These are phyloP conservation scores for Agrotis clavis DNA, from an alignment of 2,888 invertebrate species.

Conservation along the genomic window DNA sequence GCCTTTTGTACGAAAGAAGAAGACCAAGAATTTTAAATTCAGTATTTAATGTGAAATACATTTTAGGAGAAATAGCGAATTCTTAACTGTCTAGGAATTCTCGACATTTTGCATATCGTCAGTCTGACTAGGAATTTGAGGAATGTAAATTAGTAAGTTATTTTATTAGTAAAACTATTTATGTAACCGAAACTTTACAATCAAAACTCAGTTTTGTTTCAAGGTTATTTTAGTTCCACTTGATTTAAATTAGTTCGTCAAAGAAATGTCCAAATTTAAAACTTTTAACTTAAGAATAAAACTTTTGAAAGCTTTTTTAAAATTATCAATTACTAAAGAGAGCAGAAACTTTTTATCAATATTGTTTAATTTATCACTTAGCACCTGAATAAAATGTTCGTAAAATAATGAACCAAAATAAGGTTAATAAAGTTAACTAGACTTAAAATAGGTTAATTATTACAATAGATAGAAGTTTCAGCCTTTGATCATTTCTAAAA, in stretches of 20 bases:
- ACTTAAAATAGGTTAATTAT: neutral
- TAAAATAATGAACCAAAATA: neutral
- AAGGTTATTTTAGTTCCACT: conserved; percentile 6
- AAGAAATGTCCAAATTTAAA: neutral
- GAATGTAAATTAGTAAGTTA: conserved; percentile 13
- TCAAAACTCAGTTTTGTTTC: conserved; percentile 1
- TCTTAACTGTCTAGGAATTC: conserved; percentile 1
- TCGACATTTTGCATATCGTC: neutral
- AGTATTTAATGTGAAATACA: neutral
- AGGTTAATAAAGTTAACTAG: neutral
- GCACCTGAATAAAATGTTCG: neutral
- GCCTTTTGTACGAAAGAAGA: no score
- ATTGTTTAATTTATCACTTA: neutral
- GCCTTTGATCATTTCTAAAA: neutral
- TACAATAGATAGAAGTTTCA: neutral
- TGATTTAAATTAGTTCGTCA: conserved; percentile 1
- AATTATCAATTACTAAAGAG: neutral
- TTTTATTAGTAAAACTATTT: conserved; percentile 5
- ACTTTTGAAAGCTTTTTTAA: conserved; percentile 3
- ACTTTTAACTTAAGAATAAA: neutral
- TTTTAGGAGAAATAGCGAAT: conserved; percentile 1
- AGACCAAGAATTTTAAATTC: neutral
- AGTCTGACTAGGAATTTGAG: neutral
- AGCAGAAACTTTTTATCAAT: no score
- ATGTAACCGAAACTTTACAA: conserved; percentile 9